phyloP scores from a whole-genome alignment of 2,797 vertebrate species.

The Bradypodion ventrale region DNA sequence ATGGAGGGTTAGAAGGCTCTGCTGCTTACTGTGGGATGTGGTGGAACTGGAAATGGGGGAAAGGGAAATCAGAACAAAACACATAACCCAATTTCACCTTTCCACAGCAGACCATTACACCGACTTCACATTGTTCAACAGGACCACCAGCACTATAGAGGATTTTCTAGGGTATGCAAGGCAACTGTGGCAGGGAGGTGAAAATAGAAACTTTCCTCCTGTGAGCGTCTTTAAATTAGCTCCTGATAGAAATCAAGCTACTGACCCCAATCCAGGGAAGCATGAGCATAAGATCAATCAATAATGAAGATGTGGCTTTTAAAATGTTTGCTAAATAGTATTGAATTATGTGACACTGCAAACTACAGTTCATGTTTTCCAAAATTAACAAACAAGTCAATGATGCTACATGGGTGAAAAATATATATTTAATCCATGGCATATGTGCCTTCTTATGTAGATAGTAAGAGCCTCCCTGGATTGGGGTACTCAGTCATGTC shows the following conservation, averaged over 20 bases:
- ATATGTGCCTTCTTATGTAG: not conserved
- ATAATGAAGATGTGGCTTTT: not conserved
- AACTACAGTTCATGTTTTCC: not conserved
- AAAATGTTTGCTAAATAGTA: not conserved
- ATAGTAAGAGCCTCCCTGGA: not conserved
- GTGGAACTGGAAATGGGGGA: not conserved
- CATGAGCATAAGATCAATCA: not conserved
- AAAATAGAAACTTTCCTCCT: not conserved
- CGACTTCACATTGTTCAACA: not conserved
- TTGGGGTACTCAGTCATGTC: not conserved
- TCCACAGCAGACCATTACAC: not conserved
- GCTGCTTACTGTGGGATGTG: not conserved
- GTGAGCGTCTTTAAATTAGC: not conserved
- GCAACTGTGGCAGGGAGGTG: not conserved
- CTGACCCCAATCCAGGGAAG: slow-evolving; percentile 10
- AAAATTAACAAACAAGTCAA: not conserved
- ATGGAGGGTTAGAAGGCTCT: not conserved
- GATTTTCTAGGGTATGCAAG: not conserved
- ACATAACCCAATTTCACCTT: not conserved
- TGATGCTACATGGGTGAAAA: not conserved
- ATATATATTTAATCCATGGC: not conserved
- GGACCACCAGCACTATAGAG: not conserved
- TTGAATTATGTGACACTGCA: not conserved
- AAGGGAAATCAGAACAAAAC: not conserved
- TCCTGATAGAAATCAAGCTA: not conserved